A percentile compares a stretch with the other conserved stretches of the same genome.
Conservation (phyloP, 2,797 vertebrate genomes). For the Harpagifer antarcticus region DNA sequence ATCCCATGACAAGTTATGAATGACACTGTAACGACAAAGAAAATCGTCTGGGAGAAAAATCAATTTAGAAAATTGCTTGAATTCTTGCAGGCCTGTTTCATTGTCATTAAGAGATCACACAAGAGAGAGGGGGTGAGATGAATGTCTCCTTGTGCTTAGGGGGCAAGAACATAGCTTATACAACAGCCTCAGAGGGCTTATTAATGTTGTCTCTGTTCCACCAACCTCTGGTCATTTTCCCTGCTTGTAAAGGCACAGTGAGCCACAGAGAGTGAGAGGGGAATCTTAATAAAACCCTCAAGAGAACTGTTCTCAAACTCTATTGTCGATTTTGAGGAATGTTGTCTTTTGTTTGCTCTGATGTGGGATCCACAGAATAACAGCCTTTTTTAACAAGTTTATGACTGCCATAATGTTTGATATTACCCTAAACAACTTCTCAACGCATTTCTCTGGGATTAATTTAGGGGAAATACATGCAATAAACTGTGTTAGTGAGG, state of each 20-base stretch:
- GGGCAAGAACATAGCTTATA: constrained; percentile 55
- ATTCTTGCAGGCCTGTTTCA: constrained; percentile 79
- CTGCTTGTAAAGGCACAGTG: constrained; percentile 28
- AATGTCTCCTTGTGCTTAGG: constrained; percentile 64
- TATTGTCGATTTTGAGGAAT: constrained; percentile 23
- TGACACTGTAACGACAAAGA: constrained; percentile 71
- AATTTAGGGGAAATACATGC: constrained; percentile 12
- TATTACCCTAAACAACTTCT: constrained; percentile 13
- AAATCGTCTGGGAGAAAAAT: constrained; percentile 84
- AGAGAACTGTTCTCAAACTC: constrained; percentile 30
- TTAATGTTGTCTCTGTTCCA: constrained; percentile 59
- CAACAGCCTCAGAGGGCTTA: constrained; percentile 49
- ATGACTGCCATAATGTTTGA: constrained; percentile 6
- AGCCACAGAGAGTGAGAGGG: constrained; percentile 15
- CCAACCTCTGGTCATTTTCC: constrained; percentile 33
- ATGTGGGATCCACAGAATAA: constrained; percentile 2
- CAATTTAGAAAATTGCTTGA: constrained; percentile 85
- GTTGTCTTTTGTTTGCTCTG: constrained; percentile 7
- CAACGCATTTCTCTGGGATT: constrained; percentile 9
- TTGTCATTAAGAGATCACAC: constrained; percentile 80
- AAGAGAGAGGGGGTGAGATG: constrained; percentile 56
- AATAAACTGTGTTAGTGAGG: not conserved
- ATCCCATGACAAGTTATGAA: constrained; percentile 76
- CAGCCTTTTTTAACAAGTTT: not conserved
- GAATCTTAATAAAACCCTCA: constrained; percentile 29